Percentiles rank a stretch among this genome's conserved stretches.
These are phyloP conservation scores for Spilarctia lutea DNA, from an alignment of 2,888 invertebrate genomes.

Conservation along the genomic window DNA sequence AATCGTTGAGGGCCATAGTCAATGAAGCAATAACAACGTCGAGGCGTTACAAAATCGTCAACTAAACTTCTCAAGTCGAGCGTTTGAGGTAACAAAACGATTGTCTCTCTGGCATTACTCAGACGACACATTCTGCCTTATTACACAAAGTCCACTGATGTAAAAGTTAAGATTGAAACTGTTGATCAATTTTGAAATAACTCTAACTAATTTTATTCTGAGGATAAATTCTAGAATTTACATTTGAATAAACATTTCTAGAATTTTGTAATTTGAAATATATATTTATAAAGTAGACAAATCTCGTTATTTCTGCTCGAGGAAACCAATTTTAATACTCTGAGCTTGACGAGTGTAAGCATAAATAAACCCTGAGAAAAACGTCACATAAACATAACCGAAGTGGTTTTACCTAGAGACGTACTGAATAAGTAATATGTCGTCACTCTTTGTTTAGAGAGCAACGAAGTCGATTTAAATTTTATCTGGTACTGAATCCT, in stretches of 20 bases:
- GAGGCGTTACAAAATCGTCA: neutral
- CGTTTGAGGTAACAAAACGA: neutral
- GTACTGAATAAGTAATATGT: constrained; percentile 43
- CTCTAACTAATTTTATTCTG: neutral
- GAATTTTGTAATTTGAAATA: neutral
- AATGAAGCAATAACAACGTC: neutral
- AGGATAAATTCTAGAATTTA: neutral
- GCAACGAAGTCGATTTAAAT: constrained; percentile 15
- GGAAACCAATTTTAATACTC: neutral
- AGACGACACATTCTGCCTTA: neutral
- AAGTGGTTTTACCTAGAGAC: constrained; percentile 24
- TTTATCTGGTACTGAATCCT: constrained; percentile 24
- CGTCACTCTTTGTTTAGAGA: constrained; percentile 42
- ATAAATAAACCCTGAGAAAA: constrained; percentile 19
- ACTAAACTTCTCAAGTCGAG: neutral
- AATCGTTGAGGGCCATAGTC: neutral
- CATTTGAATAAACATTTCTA: neutral
- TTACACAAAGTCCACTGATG: neutral
- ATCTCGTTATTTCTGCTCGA: neutral
- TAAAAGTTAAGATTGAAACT: neutral
- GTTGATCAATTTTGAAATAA: neutral
- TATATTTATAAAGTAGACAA: neutral
- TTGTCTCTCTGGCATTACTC: neutral
- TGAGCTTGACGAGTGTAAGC: neutral
- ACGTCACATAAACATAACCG: constrained; percentile 25